Conservation (phyloP, 2,797 vertebrate species). For the Cyprinodon diabolis region DNA sequence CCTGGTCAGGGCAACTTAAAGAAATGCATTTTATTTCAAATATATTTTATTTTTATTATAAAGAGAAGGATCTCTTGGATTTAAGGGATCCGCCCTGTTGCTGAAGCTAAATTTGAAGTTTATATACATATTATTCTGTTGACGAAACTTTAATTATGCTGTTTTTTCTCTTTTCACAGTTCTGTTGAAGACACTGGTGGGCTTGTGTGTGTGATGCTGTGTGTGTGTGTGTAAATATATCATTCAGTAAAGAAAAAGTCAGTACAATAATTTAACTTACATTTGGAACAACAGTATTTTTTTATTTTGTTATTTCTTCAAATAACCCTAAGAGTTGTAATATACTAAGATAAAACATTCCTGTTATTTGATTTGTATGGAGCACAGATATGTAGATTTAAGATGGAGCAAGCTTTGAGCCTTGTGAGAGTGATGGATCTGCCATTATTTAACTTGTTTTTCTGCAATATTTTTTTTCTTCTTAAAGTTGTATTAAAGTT, state of each 20-base stretch:
- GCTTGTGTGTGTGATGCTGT: no score
- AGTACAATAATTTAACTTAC: conserved; percentile 40
- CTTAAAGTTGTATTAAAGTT: conserved; percentile 66
- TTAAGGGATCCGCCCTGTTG: background rate
- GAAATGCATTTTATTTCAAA: background rate
- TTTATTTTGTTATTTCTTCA: conserved; percentile 55
- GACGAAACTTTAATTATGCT: background rate
- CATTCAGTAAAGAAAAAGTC: conserved; percentile 25
- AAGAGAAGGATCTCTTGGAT: background rate
- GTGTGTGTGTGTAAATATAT: background rate
- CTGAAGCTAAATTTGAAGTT: background rate
- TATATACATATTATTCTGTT: background rate
- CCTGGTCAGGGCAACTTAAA: background rate
- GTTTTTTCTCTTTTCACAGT: conserved; percentile 73
- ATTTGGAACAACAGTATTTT: conserved; percentile 32
- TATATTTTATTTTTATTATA: background rate
- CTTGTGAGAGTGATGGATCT: conserved; percentile 32
- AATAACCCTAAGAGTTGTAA: conserved; percentile 61
- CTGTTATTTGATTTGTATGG: conserved; percentile 51
- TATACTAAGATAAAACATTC: conserved; percentile 54
- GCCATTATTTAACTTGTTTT: conserved; percentile 64
- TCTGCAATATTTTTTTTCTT: conserved; percentile 54
- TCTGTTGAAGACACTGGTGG: conserved; percentile 82
- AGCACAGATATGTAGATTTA: conserved; percentile 41
- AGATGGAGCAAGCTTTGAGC: conserved; percentile 20